Evolutionary conservation across 1,140 invertebrate species (phyloP), one percentile per base, ranked within the genome.

Genomic region (Diabrotica undecimpunctata): DNA sequence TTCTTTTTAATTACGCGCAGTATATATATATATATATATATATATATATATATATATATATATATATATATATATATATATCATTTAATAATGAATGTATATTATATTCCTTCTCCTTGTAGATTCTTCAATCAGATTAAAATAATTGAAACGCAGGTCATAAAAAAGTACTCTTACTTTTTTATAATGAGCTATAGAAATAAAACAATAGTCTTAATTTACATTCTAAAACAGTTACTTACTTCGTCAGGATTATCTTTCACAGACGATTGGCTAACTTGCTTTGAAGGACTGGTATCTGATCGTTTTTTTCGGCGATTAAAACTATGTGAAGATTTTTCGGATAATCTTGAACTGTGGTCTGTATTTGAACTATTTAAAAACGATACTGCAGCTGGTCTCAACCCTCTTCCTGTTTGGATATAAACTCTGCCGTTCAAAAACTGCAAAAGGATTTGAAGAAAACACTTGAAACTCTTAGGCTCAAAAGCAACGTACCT

Each of bases 341-440:
- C 69, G 61, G 58, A 67, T 58, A 77, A 66, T 39, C 75, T 69
- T 64, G 55, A 54, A 61, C 64, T 68, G 37, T 76, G 76, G 38
- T 76, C 75, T 57, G 59, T 46, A 46, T 71, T 63, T 7, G 73
- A 58, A 67, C 52, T 70, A 36, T 64, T 72, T 37, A 68, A 58
- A 72, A 85, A 85, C 25, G 84, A 84, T 55, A 91, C 85, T 70
- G 85, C 85, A 1, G 88, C 88, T 7, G 87, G 84, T 52, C 86
- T 83, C 60, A 90, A 75, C 36, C 85, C 83, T 72, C 87, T 85
- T 0, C 86, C 86, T 41, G 87, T 88, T 79, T 90, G 88, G 9
- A 90, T 80, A 74, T 88, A 91, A 13, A 91, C 84, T 69, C 85
- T 83, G 6, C 90, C 90, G 79, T 91, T 87, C 6, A 91, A 81